These are phyloP conservation scores for Microcebus jonahi DNA, from an alignment of 2,113 vertebrate genomes.

Conservation along the genomic window DNA sequence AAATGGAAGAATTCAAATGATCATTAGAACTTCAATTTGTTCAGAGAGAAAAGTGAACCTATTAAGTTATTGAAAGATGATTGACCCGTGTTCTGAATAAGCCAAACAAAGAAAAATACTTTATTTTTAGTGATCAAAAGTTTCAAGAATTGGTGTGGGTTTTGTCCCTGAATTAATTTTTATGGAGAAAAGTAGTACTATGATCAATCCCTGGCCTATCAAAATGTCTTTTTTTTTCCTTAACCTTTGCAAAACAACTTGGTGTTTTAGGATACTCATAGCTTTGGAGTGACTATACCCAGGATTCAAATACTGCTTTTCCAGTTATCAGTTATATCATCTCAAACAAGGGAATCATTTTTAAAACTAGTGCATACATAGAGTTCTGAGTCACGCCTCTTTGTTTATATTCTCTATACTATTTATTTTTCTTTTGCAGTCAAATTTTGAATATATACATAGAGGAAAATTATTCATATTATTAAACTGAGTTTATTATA, in stretches of 20 bases:
- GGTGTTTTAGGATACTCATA: neutral
- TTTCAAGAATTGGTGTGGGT: rapidly evolving
- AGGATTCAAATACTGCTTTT: neutral
- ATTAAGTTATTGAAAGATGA: neutral
- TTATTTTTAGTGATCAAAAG: neutral
- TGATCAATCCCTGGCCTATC: neutral
- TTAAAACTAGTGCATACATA: neutral
- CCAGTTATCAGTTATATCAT: neutral
- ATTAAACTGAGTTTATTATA: neutral
- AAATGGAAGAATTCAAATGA: neutral
- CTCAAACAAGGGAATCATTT: neutral
- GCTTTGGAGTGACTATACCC: neutral
- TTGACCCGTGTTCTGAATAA: neutral
- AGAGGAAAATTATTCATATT: neutral
- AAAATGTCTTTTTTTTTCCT: neutral
- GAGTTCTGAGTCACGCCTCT: neutral
- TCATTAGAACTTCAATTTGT: neutral
- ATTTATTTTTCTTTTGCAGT: neutral
- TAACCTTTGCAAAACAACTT: neutral
- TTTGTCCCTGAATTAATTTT: neutral
- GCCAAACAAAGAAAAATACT: neutral
- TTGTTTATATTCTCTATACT: neutral
- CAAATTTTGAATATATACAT: neutral
- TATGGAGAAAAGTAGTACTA: neutral
- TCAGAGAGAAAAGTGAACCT: neutral